Base-by-base conservation (phyloP, 2,113 vertebrate species). In the Hylia prasina region DNA sequence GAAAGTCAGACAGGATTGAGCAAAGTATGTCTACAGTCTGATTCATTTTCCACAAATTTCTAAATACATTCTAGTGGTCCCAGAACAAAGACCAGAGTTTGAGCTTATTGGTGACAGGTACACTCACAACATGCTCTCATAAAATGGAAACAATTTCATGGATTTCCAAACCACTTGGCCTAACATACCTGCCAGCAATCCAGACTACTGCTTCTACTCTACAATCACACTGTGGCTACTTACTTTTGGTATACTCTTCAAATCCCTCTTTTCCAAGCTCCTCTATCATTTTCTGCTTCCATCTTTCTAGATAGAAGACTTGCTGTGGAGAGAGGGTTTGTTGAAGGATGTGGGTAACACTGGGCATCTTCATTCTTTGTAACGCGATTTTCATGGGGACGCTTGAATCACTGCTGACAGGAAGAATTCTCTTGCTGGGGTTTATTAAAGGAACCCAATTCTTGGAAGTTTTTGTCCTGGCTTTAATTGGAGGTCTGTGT, bases 211-310 rank as follows among this genome's bases (percentile, higher is more conserved):
- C 66, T 61, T n/a, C 57, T 27, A 23, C 28, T 58, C 45, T 44
- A 14, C 21, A 75, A 70, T 40, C 18, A 20, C 51, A 8, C 42
- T 63, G 28, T 51, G 15, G 14, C 64, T 51, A 92, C 97, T 98
- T 98, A 99, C 99, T 98, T 97, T 98, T 97, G 65, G 95, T 98
- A 75, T 99, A 99, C 70, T 98, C 97, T 63, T 96, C 98, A 96
- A 99, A 99, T 50, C 99, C 99, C 47, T 99, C 98, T 82, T 99
- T 98, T 90, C 99, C 99, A 15, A 99, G 98, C 77, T 99, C 94
- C 57, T 96, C 96, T 63, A 99, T 97, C 99, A 99, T 99, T 85
- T 77, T 98, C 91, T 97, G 98, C 95, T 97, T 99, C 99, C 99
- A 99, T 30, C 98, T 98, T 85, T 99, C 98, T 93, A 99, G 96